Base-by-base conservation (phyloP, 2,888 invertebrate species). In the Hylaea fasciaria region DNA sequence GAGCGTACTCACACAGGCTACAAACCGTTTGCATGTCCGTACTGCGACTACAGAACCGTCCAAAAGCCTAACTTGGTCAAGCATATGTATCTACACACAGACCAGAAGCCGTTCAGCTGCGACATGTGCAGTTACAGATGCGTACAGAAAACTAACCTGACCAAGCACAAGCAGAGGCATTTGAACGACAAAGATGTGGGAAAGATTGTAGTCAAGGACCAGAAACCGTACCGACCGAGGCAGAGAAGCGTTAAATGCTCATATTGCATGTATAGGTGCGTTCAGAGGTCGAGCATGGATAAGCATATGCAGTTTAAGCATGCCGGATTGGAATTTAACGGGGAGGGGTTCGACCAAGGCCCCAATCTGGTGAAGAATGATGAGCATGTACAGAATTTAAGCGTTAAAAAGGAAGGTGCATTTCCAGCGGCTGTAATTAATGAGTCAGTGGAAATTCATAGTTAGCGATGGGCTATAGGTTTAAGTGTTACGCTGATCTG, bases 31-130 rank as follows among this genome's bases (percentile, higher is more conserved):
- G 92, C 89, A 0, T 93, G 93, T 16, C 90, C 91, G 0, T 92
- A 86, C 57, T 93, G 93, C 40, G 92, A 92, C 0, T 93, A 93
- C 11, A 66, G 91, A 7, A 93, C 93, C 0, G 93, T 92, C 0
- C 93, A 93, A 44, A 93, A 93, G 74, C 93, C 93, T 0, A 93
- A 93, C 61, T 72, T 93, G 72, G 93, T 93, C 0, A 93, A 93
- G 67, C 93, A 93, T 49, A 92, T 93, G 93, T 93, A 93, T 45
- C 57, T 93, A 11, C 93, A 93, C 40, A 93, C 93, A 0, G 91
- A 93, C 29, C 89, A 92, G 45, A 93, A 92, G 54, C 92, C 92
- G 0, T 93, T 91, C 52, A 86, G 90, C 11, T 93, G 93, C 60
- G 93, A 93, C 40, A 70, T 89, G 65, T 93, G 93, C 55, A 89